A percentile compares a stretch with the other conserved stretches of the same genome.
Evolutionary conservation across 53 echinoderm and acorn worm species (phyloP).

Genomic region (Echinometra lucunter): DNA sequence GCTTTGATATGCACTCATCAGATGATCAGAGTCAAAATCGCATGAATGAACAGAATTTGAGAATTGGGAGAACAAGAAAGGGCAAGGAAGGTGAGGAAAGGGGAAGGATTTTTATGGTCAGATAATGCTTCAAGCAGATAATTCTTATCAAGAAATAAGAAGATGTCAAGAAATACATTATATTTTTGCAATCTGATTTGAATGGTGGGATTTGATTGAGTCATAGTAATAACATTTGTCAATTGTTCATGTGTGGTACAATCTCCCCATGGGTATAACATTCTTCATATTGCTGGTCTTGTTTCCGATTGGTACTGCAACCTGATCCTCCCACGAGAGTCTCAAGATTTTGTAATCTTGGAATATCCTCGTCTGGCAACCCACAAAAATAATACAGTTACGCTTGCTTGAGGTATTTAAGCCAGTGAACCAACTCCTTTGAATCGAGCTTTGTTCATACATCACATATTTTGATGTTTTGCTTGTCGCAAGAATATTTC

Average conservation of each 20-base stretch:
- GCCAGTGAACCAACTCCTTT: not conserved
- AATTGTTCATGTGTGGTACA: slow-evolving; percentile 41
- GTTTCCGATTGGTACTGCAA: slow-evolving; percentile 30
- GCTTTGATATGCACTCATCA: too few relatives aligned
- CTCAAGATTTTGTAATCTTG: slow-evolving; percentile 45
- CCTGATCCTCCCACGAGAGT: slow-evolving; percentile 36
- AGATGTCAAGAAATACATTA: slow-evolving; percentile 24
- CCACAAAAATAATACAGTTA: not conserved
- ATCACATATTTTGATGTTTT: not conserved
- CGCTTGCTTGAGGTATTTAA: not conserved
- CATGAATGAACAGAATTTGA: too few relatives aligned
- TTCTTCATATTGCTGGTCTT: not conserved
- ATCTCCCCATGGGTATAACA: not conserved
- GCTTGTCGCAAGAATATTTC: not conserved
- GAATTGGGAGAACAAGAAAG: not conserved
- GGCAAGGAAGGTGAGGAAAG: not conserved
- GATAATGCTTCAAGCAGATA: not conserved
- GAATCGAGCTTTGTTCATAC: slow-evolving; percentile 6
- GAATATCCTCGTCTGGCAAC: slow-evolving; percentile 40
- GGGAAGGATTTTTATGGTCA: not conserved
- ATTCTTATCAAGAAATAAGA: not conserved
- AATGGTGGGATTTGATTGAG: slow-evolving; percentile 33
- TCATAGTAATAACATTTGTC: slow-evolving; percentile 44
- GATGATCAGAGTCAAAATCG: too few relatives aligned
- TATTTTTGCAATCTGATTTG: slow-evolving; percentile 50